phyloP scores from a whole-genome alignment of 2,113 vertebrate genomes.

The Neofelis nebulosa region DNA sequence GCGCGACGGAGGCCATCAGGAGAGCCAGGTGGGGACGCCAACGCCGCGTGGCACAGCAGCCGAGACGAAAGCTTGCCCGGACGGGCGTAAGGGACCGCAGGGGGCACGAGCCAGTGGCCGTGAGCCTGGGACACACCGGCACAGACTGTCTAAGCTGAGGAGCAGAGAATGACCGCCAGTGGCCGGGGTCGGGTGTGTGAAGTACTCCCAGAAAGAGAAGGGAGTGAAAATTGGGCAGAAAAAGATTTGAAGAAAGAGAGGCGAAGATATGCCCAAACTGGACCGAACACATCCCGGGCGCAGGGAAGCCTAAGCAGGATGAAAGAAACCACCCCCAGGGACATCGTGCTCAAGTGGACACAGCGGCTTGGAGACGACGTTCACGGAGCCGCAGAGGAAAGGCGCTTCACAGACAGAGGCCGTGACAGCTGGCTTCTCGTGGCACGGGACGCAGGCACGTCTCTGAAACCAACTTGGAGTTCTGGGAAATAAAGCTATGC shows the following conservation, averaged over 20 bases:
- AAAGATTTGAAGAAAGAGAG: too few species aligned
- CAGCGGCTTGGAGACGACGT: accelerated
- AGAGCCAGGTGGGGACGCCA: not conserved
- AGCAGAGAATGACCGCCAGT: not conserved
- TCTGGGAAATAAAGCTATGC: not conserved
- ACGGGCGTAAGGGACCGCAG: not conserved
- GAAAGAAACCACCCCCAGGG: not conserved
- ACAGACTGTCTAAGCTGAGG: too few species aligned
- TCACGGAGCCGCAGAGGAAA: not conserved
- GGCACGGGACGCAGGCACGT: accelerated
- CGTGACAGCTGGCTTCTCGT: too few species aligned
- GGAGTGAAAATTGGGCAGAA: not conserved
- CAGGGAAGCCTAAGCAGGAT: not conserved
- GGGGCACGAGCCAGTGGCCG: not conserved
- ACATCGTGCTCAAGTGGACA: accelerated
- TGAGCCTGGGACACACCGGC: not conserved
- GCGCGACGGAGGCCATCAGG: not conserved
- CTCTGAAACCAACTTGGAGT: not conserved
- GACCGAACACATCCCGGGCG: not conserved
- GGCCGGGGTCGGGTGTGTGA: not conserved
- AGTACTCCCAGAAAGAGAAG: not conserved
- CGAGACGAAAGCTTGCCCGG: not conserved
- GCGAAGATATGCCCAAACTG: not conserved
- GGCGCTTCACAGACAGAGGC: too few species aligned
- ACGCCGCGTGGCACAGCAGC: not conserved